These are phyloP conservation scores for Spheniscus humboldti DNA, from an alignment of 2,797 vertebrate species.

Conservation along the genomic window DNA sequence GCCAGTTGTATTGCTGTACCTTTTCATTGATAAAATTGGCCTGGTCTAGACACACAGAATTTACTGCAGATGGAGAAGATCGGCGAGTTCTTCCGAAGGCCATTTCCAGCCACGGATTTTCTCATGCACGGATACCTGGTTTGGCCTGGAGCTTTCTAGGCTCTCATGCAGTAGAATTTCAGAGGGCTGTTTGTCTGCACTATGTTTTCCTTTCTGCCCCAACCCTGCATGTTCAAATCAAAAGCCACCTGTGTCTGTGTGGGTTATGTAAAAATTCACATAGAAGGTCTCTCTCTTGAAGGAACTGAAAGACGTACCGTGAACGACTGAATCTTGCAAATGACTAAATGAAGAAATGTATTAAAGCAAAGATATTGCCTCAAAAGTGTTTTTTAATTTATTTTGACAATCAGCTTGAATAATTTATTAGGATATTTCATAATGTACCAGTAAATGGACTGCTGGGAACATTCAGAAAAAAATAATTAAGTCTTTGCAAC, in stretches of 20 bases:
- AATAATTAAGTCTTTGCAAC: conserved; percentile 17
- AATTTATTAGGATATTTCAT: conserved; percentile 52
- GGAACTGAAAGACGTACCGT: background rate
- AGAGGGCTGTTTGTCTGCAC: accelerated
- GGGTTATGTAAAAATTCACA: background rate
- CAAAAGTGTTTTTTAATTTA: conserved; percentile 43
- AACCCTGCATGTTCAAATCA: accelerated
- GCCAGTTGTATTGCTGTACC: accelerated
- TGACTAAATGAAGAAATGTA: background rate
- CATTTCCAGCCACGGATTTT: background rate
- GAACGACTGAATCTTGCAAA: background rate
- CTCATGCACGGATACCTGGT: background rate
- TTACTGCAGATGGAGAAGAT: background rate
- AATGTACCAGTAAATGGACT: conserved; percentile 45
- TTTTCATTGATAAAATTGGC: background rate
- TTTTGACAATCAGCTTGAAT: conserved; percentile 53
- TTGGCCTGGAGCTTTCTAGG: background rate
- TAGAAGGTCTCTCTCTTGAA: background rate
- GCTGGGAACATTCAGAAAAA: conserved; percentile 48
- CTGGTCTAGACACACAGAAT: background rate
- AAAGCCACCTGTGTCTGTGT: background rate
- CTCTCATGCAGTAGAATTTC: background rate
- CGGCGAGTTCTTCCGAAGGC: background rate
- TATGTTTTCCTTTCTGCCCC: background rate
- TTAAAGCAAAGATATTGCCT: conserved; percentile 21